These are phyloP conservation scores for Gryon sp. DNA, from an alignment of 1,140 invertebrate species.

Conservation along the genomic window DNA sequence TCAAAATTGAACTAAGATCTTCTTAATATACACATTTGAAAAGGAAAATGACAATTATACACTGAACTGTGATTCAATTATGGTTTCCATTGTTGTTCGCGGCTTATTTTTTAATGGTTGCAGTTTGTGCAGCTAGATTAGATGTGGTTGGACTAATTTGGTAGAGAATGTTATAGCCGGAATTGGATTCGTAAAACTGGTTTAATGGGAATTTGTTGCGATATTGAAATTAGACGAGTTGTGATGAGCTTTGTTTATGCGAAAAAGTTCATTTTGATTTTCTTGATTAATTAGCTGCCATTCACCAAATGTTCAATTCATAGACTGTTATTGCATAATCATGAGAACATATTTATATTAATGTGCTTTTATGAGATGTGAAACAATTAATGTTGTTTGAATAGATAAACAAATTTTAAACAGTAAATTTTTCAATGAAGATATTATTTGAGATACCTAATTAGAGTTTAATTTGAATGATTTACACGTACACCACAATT, in stretches of 20 bases:
- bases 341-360: no score
- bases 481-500: no score
- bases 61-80: conserved; percentile 24
- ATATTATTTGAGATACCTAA: no score
- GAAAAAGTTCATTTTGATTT: conserved; percentile 25
- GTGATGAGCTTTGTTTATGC: conserved; percentile 44
- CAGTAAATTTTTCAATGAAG: no score
- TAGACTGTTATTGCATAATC: not conserved
- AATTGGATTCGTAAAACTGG: conserved; percentile 48
- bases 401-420: no score
- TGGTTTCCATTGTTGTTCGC: conserved; percentile 9
- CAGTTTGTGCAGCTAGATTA: conserved; percentile 14
- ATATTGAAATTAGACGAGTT: conserved; percentile 51
- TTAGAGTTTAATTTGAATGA: no score
- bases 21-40: no score
- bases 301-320: conserved; percentile 16
- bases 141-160: conserved; percentile 23
- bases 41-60: conserved; percentile 22
- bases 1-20: no score
- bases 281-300: conserved; percentile 30
- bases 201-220: conserved; percentile 32
- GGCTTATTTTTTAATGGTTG: conserved; percentile 20
- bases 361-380: no score
- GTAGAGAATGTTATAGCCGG: conserved; percentile 20
- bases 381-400: no score